phyloP scores from a whole-genome alignment of 2,888 invertebrate species.

The Parnassius apollo region DNA sequence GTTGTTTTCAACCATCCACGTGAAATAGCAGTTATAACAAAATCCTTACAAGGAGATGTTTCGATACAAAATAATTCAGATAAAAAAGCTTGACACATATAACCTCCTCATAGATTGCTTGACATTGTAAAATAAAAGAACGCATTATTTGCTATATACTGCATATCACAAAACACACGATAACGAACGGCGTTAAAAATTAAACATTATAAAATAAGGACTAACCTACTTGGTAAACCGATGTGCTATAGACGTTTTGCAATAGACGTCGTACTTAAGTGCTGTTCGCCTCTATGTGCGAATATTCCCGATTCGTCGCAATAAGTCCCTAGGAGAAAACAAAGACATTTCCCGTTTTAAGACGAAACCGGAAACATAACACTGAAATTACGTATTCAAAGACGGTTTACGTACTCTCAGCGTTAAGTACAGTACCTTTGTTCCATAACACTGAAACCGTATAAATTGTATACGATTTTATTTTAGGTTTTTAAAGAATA shows the following conservation, averaged over 20 bases:
- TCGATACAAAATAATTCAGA: too few species aligned
- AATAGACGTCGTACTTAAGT: slow-evolving; percentile 67
- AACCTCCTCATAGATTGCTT: too few species aligned
- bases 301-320: slow-evolving; percentile 66
- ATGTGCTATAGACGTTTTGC: slow-evolving; percentile 54
- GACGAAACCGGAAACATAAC: slow-evolving; percentile 62
- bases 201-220: slow-evolving; percentile 50
- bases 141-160: slow-evolving; percentile 1
- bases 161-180: slow-evolving; percentile 57
- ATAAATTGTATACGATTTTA: too few species aligned
- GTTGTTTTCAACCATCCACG: not conserved
- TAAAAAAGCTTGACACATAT: too few species aligned
- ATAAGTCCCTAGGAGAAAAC: slow-evolving; percentile 71
- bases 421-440: not conserved
- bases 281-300: slow-evolving; percentile 65
- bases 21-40: too few species aligned
- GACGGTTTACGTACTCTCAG: slow-evolving; percentile 30
- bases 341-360: slow-evolving; percentile 65
- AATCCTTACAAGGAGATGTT: too few species aligned
- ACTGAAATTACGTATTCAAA: slow-evolving; percentile 55
- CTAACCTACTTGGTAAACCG: slow-evolving; percentile 56
- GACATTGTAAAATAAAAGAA: slow-evolving; percentile 1
- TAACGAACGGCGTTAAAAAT: slow-evolving; percentile 42
- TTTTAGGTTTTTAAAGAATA: too few species aligned
- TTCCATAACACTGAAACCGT: not conserved